phyloP scores from a whole-genome alignment of 2,797 vertebrate genomes.

The Megalops cyprinoides region DNA sequence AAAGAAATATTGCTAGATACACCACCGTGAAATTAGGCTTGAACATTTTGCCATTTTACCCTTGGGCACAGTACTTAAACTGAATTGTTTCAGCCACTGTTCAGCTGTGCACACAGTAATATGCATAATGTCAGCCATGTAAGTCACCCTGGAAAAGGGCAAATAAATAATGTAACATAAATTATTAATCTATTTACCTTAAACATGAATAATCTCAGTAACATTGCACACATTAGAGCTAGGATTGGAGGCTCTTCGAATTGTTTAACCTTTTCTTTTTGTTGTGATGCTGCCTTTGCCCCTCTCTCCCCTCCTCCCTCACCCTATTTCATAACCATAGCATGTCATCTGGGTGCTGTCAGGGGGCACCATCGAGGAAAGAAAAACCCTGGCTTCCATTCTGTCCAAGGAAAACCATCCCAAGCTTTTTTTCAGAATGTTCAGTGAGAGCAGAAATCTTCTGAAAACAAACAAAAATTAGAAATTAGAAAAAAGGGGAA shows the following conservation, averaged over 20 bases:
- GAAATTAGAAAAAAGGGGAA: neutral
- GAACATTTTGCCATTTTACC: neutral
- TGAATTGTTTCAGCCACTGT: neutral
- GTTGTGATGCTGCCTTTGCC: neutral
- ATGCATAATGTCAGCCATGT: neutral
- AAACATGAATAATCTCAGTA: neutral
- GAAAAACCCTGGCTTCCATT: neutral
- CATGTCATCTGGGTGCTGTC: neutral
- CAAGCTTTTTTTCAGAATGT: neutral
- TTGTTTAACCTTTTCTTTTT: constrained; percentile 3
- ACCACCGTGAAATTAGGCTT: neutral
- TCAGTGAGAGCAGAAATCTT: neutral
- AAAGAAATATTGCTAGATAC: neutral
- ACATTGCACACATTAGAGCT: neutral
- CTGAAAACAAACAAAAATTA: neutral
- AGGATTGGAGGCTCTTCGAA: neutral
- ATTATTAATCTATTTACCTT: constrained; percentile 9
- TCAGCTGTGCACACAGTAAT: neutral
- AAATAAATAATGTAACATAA: neutral
- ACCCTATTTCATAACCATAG: neutral
- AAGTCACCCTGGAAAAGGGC: neutral
- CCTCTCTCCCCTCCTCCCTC: neutral
- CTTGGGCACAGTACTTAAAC: neutral
- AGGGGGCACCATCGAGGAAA: neutral
- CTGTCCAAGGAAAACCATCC: neutral